Conservation (phyloP, 2,888 invertebrate genomes). For the Hemicrepidius hirtus region DNA sequence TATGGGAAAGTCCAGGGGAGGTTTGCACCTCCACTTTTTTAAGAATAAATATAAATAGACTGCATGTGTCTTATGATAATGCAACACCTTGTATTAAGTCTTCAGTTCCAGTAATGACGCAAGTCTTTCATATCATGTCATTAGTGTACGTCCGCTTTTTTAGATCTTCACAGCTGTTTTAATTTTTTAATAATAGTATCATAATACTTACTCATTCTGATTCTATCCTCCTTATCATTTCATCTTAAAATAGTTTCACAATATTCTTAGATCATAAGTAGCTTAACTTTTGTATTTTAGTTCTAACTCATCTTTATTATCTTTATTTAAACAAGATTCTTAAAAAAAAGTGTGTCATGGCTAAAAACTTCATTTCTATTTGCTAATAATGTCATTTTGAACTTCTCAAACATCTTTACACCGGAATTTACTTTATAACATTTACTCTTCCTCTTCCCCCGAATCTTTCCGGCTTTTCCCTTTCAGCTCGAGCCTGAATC, state of each 20-base stretch:
- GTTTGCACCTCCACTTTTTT: too few relatives aligned
- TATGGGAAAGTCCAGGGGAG: too few relatives aligned
- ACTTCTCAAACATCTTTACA: slow-evolving; percentile 14
- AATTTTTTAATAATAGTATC: slow-evolving; percentile 8
- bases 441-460: not conserved
- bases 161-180: slow-evolving; percentile 24
- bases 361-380: not conserved
- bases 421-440: slow-evolving; percentile 7
- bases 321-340: too few relatives aligned
- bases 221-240: slow-evolving; percentile 13
- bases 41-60: too few relatives aligned
- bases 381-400: not conserved
- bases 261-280: too few relatives aligned
- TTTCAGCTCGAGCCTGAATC: slow-evolving; percentile 10
- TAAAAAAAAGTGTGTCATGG: slow-evolving; percentile 8
- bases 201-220: not conserved
- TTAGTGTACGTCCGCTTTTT: slow-evolving; percentile 18
- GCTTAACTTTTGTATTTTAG: too few relatives aligned
- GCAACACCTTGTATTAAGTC: not conserved
- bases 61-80: too few relatives aligned
- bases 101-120: slow-evolving; percentile 11
- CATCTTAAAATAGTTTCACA: not conserved
- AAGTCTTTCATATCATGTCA: slow-evolving; percentile 7
- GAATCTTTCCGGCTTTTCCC: slow-evolving; percentile 6
- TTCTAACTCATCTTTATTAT: too few relatives aligned